Evolutionary conservation across 2,797 vertebrate genomes (phyloP), one percentile per base, ranked within the genome.

Genomic region (Cynodonichthys magdalenae): DNA sequence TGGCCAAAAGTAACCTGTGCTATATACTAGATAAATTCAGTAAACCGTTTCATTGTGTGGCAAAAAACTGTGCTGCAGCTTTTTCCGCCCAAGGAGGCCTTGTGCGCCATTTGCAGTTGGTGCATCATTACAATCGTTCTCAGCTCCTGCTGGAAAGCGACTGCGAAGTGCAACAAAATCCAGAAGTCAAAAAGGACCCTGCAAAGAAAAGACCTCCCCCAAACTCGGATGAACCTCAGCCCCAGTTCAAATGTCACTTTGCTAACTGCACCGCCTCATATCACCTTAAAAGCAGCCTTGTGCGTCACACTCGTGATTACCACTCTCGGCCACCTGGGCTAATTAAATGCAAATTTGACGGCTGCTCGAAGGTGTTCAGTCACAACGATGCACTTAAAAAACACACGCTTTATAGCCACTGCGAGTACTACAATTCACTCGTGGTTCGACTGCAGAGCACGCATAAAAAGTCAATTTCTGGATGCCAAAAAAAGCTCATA

Each of bases 41-140:
- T 82, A 98, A 98, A 86, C 95, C 95, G 29, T 99, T 96, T 92
- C 95, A 96, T 73, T 99, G 98, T 79, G 95, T 98, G 49, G 96
- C 96, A 75, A 96, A 97, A 90, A 95, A 95, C 70, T 99, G 98
- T 75, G 95, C 92, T 42, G 94, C 96, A 0, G 95, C 95, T 6
- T 99, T 98, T 84, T 95, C 94, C 44, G 96, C 94, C 72, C 95
- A 97, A 77, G 96, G 93, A 67, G 94, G 95, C 57, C 93, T 99
- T 72, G 95, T 98, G 65, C 96, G 95, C 59, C 98, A 99, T 84
- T 93, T 99, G 1, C 94, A 96, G 79, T 89, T 93, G 12, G 93
- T 96, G 10, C 98, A 99, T 84, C 95, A 93, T 64, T 98, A 97
- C 74, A 98, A 97, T 59, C 95, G 94, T 68, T 96, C 98, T 39